Percentiles rank a stretch among this genome's conserved stretches.
phyloP scores from a whole-genome alignment of 2,888 invertebrate species.

The Atrina japonica region DNA sequence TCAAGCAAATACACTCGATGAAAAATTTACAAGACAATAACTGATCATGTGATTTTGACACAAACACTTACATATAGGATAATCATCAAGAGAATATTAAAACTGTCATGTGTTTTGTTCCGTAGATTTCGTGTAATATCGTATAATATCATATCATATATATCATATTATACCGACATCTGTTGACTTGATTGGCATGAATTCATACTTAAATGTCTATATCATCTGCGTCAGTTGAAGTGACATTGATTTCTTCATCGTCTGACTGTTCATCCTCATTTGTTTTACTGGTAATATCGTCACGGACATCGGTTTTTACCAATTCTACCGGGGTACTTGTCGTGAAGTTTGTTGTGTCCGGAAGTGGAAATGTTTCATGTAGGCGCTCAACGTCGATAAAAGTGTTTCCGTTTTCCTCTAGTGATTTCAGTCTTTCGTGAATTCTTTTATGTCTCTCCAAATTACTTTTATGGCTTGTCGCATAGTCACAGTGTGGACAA shows the following conservation, averaged over 20 bases:
- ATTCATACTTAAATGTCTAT: conserved; percentile 1
- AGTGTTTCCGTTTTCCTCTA: conserved; percentile 36
- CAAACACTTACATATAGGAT: too few species aligned
- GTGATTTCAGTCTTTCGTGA: conserved; percentile 55
- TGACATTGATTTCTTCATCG: conserved; percentile 19
- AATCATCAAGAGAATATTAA: too few species aligned
- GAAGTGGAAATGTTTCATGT: conserved; percentile 1
- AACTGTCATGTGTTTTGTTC: too few species aligned
- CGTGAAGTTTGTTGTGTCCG: neutral
- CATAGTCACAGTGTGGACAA: conserved; percentile 81
- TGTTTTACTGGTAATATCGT: neutral
- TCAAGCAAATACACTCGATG: too few species aligned
- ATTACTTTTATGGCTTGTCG: conserved; percentile 82
- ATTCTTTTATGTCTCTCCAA: conserved; percentile 80
- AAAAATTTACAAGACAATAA: too few species aligned
- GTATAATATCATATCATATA: too few species aligned
- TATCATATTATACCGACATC: too few species aligned
- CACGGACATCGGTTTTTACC: neutral
- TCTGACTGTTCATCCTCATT: conserved; percentile 7
- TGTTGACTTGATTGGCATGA: too few species aligned
- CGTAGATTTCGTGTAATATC: too few species aligned
- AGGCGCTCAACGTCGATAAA: conserved; percentile 37
- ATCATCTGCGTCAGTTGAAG: conserved; percentile 11
- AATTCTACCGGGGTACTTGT: neutral
- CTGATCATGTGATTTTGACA: too few species aligned